Evolutionary conservation across 2,113 vertebrate genomes (phyloP).

Genomic region (Microtus pennsylvanicus): DNA sequence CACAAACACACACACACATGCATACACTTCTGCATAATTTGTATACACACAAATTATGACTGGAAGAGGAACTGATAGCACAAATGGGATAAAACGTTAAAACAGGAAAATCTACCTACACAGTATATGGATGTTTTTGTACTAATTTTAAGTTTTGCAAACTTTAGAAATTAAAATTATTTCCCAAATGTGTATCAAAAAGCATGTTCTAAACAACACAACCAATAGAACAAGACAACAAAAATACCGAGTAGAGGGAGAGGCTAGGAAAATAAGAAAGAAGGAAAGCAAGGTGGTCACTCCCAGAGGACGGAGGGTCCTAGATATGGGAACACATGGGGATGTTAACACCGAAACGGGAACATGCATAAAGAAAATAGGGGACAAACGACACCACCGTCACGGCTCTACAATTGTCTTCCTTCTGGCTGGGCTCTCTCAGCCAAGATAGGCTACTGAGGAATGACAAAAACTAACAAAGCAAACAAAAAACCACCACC

Average conservation of each 20-base stretch:
- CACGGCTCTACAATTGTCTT: not conserved
- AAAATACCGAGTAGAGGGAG: not conserved
- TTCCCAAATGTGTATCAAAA: not conserved
- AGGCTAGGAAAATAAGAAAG: not conserved
- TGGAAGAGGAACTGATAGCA: not conserved
- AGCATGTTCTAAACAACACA: not conserved
- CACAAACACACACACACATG: no score
- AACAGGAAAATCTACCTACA: not conserved
- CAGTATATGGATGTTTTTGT: not conserved
- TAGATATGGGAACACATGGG: not conserved
- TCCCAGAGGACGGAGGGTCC: not conserved
- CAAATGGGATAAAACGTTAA: not conserved
- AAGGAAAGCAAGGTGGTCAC: not conserved
- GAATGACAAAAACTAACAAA: not conserved
- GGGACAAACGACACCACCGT: rapidly evolving
- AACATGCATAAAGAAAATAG: rapidly evolving
- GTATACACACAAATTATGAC: not conserved
- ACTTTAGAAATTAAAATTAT: not conserved
- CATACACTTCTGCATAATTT: not conserved
- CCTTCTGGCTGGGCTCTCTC: not conserved
- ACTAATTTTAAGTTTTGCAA: not conserved
- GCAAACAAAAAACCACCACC: no score
- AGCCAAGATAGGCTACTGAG: not conserved
- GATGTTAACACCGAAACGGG: not conserved
- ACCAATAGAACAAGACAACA: not conserved